Evolutionary conservation across 2,797 vertebrate genomes (phyloP), one percentile per base, ranked within the genome.

Genomic region (Rhinogobio ventralis): DNA sequence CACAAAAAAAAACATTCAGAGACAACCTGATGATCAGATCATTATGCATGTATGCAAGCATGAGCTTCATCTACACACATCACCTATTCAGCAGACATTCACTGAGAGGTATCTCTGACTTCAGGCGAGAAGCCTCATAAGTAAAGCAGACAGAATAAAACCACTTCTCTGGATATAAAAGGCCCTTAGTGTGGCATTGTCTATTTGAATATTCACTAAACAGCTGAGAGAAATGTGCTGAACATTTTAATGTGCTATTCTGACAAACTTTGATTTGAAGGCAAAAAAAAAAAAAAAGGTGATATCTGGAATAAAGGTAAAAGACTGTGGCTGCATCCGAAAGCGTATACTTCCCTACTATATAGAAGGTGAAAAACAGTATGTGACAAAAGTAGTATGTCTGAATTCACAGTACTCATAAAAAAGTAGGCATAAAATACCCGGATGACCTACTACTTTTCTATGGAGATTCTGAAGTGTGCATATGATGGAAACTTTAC

Each of bases 21-120:
- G 28, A 81, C 49, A 83, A 72, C 42, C 10, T 46, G 55, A 79
- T 23, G 69, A 39, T 67, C 17, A 79, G 53, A 60, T 55, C 36
- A 53, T 23, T 57, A 69, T 86, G 84, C 81, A 69, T 76, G 57
- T 72, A 72, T 79, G 78, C 51, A 69, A 30, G 23, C 82, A 75
- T 20, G 74, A 73, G 46, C 51, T 46, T 81, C 23, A 69, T 81
- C 66, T 71, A 60, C 67, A 82, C 28, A 51, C 81, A 82, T 62
- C 68, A 69, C 19, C 33, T 23, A 45, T 81, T 72, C 67, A 74
- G 51, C 46, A 81, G 69, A 62, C 42, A 62, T 46, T 53, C 42
- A 36, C 57, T 2, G 45, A 64, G 20, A 64, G 71, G 71, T 4
- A 4, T 36, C 64, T 75, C 23, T 67, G n/a, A 83, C 60, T 75